Base-by-base conservation (phyloP, 1,140 invertebrate species). In the Drosophila obscura region DNA sequence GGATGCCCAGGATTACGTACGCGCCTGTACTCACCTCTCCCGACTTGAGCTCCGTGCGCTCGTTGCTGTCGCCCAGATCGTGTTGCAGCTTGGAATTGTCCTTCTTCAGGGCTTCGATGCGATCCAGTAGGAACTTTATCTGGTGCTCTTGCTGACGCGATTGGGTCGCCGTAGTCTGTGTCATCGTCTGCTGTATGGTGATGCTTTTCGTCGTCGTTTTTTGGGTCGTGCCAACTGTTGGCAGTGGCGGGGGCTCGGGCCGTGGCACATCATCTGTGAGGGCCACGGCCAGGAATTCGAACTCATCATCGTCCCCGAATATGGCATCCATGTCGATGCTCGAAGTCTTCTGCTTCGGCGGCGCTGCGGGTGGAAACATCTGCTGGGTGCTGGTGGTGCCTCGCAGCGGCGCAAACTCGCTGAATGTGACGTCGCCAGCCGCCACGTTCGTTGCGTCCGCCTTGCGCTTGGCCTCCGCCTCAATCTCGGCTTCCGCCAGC, bases 71-170 rank as follows among this genome's bases (percentile, higher is more conserved):
- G 1, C 58, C 28, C 3, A 91, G 50, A 52, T 90, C 81, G 7
- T 78, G 85, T 5, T 72, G 68, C n/a, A 91, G 53, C 55, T 90
- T 90, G 0, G 50, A n/a, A 26, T 91, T 91, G 24, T 90, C 80
- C 6, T 76, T 80, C 39, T 91, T 90, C 0, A 91, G 39, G 1
- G 48, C 24, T 45, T 91, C 90, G 1, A 90, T 61, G 0, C 87
- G 83, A 5, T 91, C 83, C 78, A 80, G 82, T 11, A 91, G 57
- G 24, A 89, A 85, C 49, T 91, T 90, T 1, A 91, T 62, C 55
- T 91, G 90, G 0, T 84, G 69, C 31, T 91, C 90, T 26, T 87
- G 77, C 52, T 91, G 90, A 1, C 90, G 80, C 1, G 83, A 19
- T 58, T 69, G 76, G 5, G 56, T 73, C 7, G 51, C 65, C 0